Evolutionary conservation across 2,113 vertebrate species (phyloP).

Genomic region (Panthera leo): DNA sequence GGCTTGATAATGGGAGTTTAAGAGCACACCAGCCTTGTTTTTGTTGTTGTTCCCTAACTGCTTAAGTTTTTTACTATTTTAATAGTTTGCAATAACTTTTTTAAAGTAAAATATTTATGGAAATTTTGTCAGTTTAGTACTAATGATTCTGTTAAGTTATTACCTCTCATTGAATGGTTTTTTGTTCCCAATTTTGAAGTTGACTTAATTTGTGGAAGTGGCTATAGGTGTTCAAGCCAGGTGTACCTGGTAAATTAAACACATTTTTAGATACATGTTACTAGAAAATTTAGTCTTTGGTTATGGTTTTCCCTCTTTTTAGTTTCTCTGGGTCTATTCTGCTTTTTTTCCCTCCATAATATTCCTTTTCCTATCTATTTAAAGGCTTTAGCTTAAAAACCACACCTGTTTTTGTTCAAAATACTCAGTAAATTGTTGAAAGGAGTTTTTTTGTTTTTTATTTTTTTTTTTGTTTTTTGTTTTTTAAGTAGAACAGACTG

Average conservation of each 20-base stretch:
- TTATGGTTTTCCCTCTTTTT: slow-evolving; percentile 13
- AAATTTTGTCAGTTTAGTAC: neutral
- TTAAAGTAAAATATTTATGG: neutral
- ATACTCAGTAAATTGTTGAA: slow-evolving; percentile 18
- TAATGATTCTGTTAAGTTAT: neutral
- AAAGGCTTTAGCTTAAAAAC: slow-evolving; percentile 34
- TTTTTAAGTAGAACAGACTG: slow-evolving; percentile 13
- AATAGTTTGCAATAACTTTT: neutral
- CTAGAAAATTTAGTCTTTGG: neutral
- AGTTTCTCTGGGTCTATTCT: neutral
- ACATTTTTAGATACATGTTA: neutral
- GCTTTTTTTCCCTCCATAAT: neutral
- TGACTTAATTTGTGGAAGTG: slow-evolving; percentile 19
- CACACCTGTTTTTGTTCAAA: slow-evolving; percentile 54
- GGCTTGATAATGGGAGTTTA: neutral
- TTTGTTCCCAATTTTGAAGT: neutral
- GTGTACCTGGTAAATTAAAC: neutral
- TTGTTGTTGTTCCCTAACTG: neutral
- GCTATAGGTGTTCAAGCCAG: neutral
- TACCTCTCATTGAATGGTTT: neutral
- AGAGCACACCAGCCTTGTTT: neutral
- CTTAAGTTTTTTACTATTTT: neutral
- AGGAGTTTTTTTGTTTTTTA: neutral
- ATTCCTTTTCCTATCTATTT: neutral
- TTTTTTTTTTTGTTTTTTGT: neutral